Evolutionary conservation across 2,113 vertebrate species (phyloP).

Genomic region (Balaeniceps rex): DNA sequence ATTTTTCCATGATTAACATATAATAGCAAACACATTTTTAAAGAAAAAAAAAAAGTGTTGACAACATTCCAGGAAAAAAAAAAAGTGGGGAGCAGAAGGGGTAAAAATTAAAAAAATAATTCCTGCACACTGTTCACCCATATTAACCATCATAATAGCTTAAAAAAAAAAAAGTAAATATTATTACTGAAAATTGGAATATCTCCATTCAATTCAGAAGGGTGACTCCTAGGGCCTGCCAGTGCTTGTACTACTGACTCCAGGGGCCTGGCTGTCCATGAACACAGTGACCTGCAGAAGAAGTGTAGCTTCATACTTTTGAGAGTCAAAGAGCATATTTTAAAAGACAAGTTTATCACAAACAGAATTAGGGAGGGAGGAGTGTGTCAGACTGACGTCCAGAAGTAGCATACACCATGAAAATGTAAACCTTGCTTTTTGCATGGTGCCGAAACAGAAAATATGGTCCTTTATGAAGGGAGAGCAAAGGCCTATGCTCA

Average conservation of each 20-base stretch:
- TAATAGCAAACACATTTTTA: neutral
- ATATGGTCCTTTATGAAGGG: neutral
- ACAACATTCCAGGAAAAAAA: neutral
- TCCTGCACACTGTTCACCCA: neutral
- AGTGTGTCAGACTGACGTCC: neutral
- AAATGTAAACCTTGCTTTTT: neutral
- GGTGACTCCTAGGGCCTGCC: neutral
- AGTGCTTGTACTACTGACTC: neutral
- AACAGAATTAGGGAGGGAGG: neutral
- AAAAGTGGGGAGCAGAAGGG: rapidly evolving
- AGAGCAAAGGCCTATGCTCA: neutral
- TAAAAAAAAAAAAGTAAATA: neutral
- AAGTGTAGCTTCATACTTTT: neutral
- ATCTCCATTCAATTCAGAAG: neutral
- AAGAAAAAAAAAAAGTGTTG: neutral
- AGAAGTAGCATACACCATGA: neutral
- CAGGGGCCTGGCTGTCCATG: neutral
- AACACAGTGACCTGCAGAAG: neutral
- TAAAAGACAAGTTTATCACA: neutral
- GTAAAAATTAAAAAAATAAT: neutral
- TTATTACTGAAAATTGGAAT: neutral
- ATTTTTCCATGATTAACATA: neutral
- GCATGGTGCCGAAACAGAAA: neutral
- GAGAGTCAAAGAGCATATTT: neutral
- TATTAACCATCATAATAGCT: neutral